These are phyloP conservation scores for Acrobasis suavella DNA, from an alignment of 2,888 invertebrate species.

Conservation along the genomic window DNA sequence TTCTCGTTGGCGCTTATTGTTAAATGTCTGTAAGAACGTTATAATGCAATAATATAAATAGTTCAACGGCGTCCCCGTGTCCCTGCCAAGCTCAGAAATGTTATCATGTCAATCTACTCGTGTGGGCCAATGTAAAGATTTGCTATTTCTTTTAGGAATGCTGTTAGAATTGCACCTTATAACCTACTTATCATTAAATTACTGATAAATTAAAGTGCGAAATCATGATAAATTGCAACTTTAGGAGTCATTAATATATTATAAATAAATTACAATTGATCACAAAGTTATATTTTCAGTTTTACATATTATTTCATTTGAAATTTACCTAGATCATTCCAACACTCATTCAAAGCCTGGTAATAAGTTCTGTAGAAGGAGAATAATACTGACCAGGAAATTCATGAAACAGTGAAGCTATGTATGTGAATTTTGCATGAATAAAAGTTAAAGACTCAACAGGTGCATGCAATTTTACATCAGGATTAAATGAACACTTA, in stretches of 20 bases:
- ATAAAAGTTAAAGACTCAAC: too few species aligned
- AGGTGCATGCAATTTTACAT: too few species aligned
- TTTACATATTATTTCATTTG: not conserved
- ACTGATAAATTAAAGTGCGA: not conserved
- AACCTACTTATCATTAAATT: constrained; percentile 45
- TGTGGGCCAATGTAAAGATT: not conserved
- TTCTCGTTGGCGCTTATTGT: constrained; percentile 57
- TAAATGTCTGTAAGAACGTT: constrained; percentile 41
- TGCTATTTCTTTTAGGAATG: not conserved
- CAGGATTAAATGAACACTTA: too few species aligned
- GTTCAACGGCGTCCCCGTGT: constrained; percentile 34
- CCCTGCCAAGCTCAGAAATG: constrained; percentile 36
- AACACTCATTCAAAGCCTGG: not conserved
- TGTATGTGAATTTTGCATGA: too few species aligned
- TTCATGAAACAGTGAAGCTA: too few species aligned
- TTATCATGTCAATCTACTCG: constrained; percentile 9
- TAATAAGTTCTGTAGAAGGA: too few species aligned
- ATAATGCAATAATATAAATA: constrained; percentile 40
- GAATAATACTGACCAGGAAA: too few species aligned
- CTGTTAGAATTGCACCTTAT: constrained; percentile 38
- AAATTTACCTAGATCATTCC: not conserved
- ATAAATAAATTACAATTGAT: not conserved
- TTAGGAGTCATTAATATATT: not conserved
- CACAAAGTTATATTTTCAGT: not conserved
- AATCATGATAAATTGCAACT: not conserved